Evolutionary conservation across 1,140 invertebrate genomes (phyloP), one percentile per base, ranked within the genome.

Genomic region (Heliconius hewitsoni): DNA sequence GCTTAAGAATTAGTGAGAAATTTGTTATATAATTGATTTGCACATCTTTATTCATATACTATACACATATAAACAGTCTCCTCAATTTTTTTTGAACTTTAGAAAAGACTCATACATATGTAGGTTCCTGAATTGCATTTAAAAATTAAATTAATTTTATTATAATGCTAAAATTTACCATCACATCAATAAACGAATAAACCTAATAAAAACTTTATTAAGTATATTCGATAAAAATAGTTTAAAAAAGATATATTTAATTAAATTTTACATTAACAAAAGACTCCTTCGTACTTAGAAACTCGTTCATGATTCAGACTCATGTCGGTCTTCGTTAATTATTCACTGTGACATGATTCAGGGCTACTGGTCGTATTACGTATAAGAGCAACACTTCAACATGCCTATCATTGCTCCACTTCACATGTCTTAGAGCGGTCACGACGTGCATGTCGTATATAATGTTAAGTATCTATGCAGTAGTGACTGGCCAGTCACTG

Each of bases 281-380:
- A 66, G 60, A 66, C 30, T 11, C 27, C 27, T 66, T 66, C 0
- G 5, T 27, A 1, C 11, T 27, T 30, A 66, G 60, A 30, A 66
- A 66, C 60, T 66, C 60, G 60, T 66, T 66, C 13, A 30, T 66
- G 60, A 66, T 66, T 66, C 60, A 57, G 57, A 80, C 52, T 46
- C 50, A 80, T 76, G 74, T 76, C 57, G 71, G 66, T 66, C 70
- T 39, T 77, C 57, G 74, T 76, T 76, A 80, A 76, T 74, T 77
- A 77, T 73, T 27, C 74, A 73, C 79, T 75, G 60, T 66, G 60
- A 30, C 60, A 30, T 30, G 57, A 23, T 27, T 76, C 70, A 66
- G 52, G 79, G 52, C 60, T 52, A 79, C 42, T 79, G 18, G n/a
- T 13, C 9, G 60, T 66, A 75, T 75, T 73, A 78, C 60, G 73